Conservation (phyloP, 1,140 invertebrate genomes). For the Penaeus chinensis region DNA sequence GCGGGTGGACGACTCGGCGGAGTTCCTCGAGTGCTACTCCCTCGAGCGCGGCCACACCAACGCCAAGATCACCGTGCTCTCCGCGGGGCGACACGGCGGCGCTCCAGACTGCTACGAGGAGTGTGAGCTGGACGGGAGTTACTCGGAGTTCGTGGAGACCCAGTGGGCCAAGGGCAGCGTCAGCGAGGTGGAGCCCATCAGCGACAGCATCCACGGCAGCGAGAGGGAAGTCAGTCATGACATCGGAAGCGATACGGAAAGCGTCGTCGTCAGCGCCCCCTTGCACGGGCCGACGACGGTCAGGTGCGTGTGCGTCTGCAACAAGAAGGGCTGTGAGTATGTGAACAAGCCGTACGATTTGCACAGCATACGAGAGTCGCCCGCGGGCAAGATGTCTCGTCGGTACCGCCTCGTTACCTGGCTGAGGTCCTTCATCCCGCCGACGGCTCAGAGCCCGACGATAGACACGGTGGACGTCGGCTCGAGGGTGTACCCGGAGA, state of each 20-base stretch:
- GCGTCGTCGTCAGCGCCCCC: constrained; percentile 47
- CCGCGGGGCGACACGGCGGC: background rate
- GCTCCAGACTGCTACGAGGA: constrained; percentile 28
- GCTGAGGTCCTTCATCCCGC: constrained; percentile 30
- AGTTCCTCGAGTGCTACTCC: constrained; percentile 46
- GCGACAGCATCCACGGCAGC: background rate
- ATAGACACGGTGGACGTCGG: constrained; percentile 44
- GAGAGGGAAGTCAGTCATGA: constrained; percentile 28
- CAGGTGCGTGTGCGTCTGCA: constrained; percentile 60
- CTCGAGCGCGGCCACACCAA: constrained; percentile 21
- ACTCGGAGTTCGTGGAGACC: constrained; percentile 45
- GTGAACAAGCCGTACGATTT: constrained; percentile 49
- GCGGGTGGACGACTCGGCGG: constrained; percentile 32
- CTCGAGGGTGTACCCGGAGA: constrained; percentile 44
- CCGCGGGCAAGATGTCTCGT: constrained; percentile 28
- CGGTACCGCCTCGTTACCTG: constrained; percentile 32
- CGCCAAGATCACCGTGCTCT: constrained; percentile 37
- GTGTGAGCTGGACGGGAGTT: constrained; percentile 51
- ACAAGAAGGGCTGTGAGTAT: constrained; percentile 59
- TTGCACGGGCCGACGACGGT: constrained; percentile 41
- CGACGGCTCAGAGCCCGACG: constrained; percentile 20
- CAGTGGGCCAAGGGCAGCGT: constrained; percentile 48
- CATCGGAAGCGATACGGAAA: constrained; percentile 46
- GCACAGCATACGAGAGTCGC: constrained; percentile 40
- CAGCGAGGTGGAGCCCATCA: background rate